A percentile compares a stretch with the other conserved stretches of the same genome.
phyloP scores from a whole-genome alignment of 2,888 invertebrate genomes.

The Apamea epomidion region DNA sequence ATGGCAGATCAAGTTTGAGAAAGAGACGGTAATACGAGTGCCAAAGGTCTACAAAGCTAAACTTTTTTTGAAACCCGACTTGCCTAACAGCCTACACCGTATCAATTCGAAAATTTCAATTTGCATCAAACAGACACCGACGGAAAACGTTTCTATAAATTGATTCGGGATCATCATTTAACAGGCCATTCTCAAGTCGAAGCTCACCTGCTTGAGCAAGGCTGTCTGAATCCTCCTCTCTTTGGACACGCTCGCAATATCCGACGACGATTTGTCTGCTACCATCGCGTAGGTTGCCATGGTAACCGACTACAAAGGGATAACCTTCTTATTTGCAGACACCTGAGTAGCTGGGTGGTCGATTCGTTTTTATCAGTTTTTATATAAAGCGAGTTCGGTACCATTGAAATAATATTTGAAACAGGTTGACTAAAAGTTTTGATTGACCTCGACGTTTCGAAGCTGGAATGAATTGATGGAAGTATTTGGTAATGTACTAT shows the following conservation, averaged over 20 bases:
- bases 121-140: neutral
- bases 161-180: constrained; percentile 1
- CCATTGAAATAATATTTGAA: neutral
- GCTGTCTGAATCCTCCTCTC: constrained; percentile 7
- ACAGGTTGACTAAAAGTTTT: no score
- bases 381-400: neutral
- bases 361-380: constrained; percentile 15
- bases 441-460: neutral
- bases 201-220: constrained; percentile 18
- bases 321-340: constrained; percentile 38
- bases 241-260: constrained; percentile 21
- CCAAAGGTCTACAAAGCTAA: neutral
- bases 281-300: constrained; percentile 22
- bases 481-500: constrained; percentile 17
- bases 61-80: neutral
- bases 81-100: neutral
- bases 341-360: constrained; percentile 3
- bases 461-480: neutral
- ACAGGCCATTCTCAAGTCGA: neutral
- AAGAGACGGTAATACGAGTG: neutral
- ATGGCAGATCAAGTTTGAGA: neutral
- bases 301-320: constrained; percentile 44
- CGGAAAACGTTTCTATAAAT: constrained; percentile 1
- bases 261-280: constrained; percentile 51
- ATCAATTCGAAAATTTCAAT: neutral